Evolutionary conservation across 2,888 invertebrate genomes (phyloP), one percentile per base, ranked within the genome.

Genomic region (Conistra vaccinii): DNA sequence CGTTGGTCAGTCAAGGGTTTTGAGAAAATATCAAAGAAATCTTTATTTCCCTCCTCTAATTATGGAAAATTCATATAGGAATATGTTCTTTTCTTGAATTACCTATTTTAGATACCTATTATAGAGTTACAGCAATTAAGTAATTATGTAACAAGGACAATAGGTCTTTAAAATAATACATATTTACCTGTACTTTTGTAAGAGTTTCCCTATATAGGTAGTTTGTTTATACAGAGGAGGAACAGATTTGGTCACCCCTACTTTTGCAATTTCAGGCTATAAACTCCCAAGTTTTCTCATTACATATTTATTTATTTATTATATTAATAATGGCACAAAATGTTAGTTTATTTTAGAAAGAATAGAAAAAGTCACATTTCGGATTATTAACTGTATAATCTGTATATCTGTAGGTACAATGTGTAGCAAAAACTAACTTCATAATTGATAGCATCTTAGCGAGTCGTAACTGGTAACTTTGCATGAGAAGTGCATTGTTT

Each of bases 381-480:
- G 57, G 9, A 9, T n/a, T n/a, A n/a, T n/a, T n/a, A n/a, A n/a
- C n/a, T n/a, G n/a, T n/a, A n/a, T n/a, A n/a, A n/a, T n/a, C 57
- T 29, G 29, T 20, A 17, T 20, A 26, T 10, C 10, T 42, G 5
- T 39, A 17, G n/a, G 53, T 35, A 26, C 3, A 39, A 20, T 6
- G 20, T 26, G 26, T 17, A 39, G 20, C 42, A 42, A 62, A 42
- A 26, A 39, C 39, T 0, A 62, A 26, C 62, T 26, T 20, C 26
- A 20, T 26, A 76, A 62, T 45, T 55, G 26, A 76, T 74, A 62
- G 10, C 73, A 76, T 62, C 76, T 35, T 2, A 63, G 35, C 35
- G 12, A 51, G 76, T 45, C 42, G 20, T 45, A 55, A 26, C 53
- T 45, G 32, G 29, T 71, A 55, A 71, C 42, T 32, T 55, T 72